phyloP scores from a whole-genome alignment of 2,888 invertebrate species.

The Lasioglossum vierecki region DNA sequence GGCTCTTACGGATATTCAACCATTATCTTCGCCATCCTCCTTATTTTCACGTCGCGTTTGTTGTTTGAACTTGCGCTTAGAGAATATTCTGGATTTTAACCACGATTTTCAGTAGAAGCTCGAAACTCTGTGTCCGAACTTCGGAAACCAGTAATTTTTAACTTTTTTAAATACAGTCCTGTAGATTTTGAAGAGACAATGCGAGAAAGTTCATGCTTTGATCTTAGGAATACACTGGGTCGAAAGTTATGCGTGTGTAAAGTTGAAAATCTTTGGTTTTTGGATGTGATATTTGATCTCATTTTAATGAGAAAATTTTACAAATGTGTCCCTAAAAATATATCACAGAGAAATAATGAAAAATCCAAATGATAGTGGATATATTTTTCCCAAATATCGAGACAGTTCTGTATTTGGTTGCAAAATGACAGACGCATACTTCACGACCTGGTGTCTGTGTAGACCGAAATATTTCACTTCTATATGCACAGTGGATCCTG shows the following conservation, averaged over 20 bases:
- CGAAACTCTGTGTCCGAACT: no score
- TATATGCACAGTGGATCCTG: background rate
- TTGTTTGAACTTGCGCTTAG: background rate
- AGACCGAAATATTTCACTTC: background rate
- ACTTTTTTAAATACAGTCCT: no score
- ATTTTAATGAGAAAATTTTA: no score
- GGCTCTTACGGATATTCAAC: background rate
- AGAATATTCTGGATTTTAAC: background rate
- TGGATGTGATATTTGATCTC: no score
- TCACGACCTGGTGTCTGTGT: background rate
- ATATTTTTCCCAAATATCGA: background rate
- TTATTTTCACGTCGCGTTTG: background rate
- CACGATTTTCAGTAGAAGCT: background rate
- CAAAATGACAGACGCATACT: background rate
- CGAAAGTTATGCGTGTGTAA: no score
- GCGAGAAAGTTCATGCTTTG: no score
- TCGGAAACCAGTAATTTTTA: no score
- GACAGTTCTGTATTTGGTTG: background rate
- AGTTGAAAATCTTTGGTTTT: no score
- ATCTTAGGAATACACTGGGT: no score
- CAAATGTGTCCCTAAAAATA: background rate
- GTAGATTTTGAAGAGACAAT: no score
- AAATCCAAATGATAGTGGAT: background rate
- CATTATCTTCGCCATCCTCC: background rate
- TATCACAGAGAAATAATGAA: background rate